A percentile compares a stretch with the other conserved stretches of the same genome.
phyloP scores from a whole-genome alignment of 2,888 invertebrate genomes.

The Polymixis lichenea region DNA sequence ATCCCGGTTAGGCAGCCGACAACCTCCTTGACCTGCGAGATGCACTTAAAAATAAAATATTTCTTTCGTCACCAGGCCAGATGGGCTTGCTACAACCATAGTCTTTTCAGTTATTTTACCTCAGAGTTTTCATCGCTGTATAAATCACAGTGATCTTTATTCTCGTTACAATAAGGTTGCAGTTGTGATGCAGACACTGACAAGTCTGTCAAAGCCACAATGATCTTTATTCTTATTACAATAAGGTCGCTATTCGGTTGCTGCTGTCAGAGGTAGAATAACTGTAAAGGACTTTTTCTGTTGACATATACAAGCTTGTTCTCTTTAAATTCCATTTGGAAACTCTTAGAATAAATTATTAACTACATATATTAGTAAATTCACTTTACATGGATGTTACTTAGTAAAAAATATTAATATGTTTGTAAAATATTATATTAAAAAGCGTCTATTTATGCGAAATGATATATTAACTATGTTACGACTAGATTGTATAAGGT shows the following conservation, averaged over 20 bases:
- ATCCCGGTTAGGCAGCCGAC: neutral
- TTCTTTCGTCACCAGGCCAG: neutral
- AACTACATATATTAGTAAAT: constrained; percentile 84
- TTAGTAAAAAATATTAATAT: constrained; percentile 64
- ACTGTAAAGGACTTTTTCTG: neutral
- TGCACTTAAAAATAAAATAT: neutral
- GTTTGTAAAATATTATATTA: constrained; percentile 51
- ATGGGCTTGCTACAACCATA: neutral
- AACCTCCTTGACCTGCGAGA: neutral
- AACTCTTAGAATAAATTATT: constrained; percentile 87
- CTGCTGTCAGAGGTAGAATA: neutral
- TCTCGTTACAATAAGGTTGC: neutral
- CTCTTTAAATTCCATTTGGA: constrained; percentile 72
- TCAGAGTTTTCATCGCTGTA: neutral
- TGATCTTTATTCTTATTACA: neutral
- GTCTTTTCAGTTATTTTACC: neutral
- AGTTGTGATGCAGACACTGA: neutral
- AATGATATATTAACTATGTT: constrained; percentile 50
- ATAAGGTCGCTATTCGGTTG: neutral
- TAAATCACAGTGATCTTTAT: neutral
- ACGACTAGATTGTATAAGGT: constrained; percentile 48
- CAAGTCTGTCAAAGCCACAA: neutral
- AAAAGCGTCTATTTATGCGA: constrained; percentile 57
- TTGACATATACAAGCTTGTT: constrained; percentile 15
- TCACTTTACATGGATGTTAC: constrained; percentile 83